Conservation (phyloP, 2,113 vertebrate species). For the Genyomyrus donnyi region DNA sequence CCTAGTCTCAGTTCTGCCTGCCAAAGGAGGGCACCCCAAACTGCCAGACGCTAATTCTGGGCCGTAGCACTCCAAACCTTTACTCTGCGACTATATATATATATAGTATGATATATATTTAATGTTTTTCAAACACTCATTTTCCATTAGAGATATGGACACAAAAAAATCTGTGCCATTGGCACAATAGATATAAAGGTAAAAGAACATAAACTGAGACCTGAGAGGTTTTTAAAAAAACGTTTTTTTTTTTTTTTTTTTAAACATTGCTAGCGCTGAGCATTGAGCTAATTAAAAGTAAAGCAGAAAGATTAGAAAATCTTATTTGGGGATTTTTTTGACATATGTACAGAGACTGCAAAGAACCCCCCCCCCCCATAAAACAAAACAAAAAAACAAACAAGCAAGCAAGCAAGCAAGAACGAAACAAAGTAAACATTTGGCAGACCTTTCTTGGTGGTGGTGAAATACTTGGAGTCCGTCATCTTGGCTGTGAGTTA, state of each 20-base stretch:
- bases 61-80: neutral
- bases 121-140: neutral
- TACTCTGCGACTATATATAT: neutral
- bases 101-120: neutral
- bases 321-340: neutral
- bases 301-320: neutral
- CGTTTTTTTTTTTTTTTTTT: neutral
- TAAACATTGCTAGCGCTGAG: neutral
- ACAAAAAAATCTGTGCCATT: neutral
- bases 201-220: neutral
- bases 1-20: neutral
- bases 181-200: neutral
- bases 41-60: neutral
- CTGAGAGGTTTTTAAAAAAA: neutral
- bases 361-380: neutral
- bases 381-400: neutral
- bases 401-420: neutral
- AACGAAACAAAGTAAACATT: neutral
- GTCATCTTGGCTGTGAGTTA: constrained; percentile 84
- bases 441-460: constrained; percentile 91
- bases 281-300: neutral
- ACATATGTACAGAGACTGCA: neutral
- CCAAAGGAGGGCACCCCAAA: neutral
- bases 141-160: neutral
- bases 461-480: constrained; percentile 98